These are phyloP conservation scores for Rhizomys pruinosus DNA, from an alignment of 2,113 vertebrate genomes.

Conservation along the genomic window DNA sequence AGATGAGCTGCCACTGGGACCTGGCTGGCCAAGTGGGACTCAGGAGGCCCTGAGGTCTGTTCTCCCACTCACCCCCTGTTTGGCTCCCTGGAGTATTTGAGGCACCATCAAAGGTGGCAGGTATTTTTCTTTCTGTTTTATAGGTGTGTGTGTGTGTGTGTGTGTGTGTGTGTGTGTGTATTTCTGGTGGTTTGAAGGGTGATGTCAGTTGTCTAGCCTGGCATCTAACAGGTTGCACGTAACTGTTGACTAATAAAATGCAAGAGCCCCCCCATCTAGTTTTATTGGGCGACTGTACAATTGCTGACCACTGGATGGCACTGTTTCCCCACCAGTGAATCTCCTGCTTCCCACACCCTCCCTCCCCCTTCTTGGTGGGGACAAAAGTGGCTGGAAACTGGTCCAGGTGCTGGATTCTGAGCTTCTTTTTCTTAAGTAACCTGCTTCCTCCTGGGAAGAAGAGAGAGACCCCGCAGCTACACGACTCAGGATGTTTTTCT, in stretches of 20 bases:
- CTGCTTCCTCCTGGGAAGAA: constrained; percentile 49
- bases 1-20: not conserved
- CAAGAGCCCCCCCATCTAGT: rapidly evolving
- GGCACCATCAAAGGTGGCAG: not conserved
- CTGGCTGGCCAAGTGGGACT: not conserved
- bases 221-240: not conserved
- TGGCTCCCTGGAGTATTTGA: not conserved
- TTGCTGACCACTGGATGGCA: constrained; percentile 79
- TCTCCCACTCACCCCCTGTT: not conserved
- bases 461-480: not conserved
- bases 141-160: not conserved
- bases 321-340: constrained; percentile 69
- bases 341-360: not conserved
- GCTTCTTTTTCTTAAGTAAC: constrained; percentile 13
- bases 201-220: too few relatives aligned
- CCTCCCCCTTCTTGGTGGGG: not conserved
- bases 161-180: not conserved
- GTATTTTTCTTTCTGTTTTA: not conserved
- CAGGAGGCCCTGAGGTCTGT: not conserved
- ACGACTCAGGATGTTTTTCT: constrained; percentile 28
- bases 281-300: rapidly evolving
- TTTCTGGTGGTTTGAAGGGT: not conserved
- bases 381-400: constrained; percentile 26
- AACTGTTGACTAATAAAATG: not conserved
- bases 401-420: not conserved